These are phyloP conservation scores for Oikopleura albicans DNA, from an alignment of 23 tunicate species.

Conservation along the genomic window DNA sequence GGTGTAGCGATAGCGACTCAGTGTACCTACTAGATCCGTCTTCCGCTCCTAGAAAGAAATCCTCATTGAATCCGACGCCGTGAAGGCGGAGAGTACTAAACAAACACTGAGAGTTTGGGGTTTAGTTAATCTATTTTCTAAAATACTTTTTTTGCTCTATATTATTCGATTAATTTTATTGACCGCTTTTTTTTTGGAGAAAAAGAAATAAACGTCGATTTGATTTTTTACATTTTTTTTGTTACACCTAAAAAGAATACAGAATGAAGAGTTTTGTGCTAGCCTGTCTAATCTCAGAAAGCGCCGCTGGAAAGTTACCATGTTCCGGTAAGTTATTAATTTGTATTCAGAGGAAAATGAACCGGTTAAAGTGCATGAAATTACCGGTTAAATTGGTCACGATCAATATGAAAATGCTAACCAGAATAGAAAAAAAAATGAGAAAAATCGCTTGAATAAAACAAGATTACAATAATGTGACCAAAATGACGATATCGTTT, in stretches of 20 bases:
- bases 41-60: constrained; percentile 4
- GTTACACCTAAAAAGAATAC: background rate
- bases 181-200: background rate
- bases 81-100: background rate
- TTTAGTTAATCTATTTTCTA: background rate
- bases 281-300: background rate
- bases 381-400: too few species aligned
- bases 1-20: too few species aligned
- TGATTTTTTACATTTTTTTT: background rate
- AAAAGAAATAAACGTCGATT: background rate
- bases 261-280: background rate
- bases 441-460: too few species aligned
- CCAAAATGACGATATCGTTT: too few species aligned
- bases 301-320: constrained; percentile 10
- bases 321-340: background rate
- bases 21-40: too few species aligned
- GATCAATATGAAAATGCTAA: too few species aligned
- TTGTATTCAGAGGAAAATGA: background rate
- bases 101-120: too few species aligned
- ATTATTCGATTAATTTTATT: background rate
- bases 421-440: too few species aligned
- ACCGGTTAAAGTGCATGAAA: too few species aligned
- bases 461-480: too few species aligned
- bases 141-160: background rate
- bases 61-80: background rate